Evolutionary conservation across 2,888 invertebrate species (phyloP), one percentile per base, ranked within the genome.

Genomic region (Eutolmus rufibarbis): DNA sequence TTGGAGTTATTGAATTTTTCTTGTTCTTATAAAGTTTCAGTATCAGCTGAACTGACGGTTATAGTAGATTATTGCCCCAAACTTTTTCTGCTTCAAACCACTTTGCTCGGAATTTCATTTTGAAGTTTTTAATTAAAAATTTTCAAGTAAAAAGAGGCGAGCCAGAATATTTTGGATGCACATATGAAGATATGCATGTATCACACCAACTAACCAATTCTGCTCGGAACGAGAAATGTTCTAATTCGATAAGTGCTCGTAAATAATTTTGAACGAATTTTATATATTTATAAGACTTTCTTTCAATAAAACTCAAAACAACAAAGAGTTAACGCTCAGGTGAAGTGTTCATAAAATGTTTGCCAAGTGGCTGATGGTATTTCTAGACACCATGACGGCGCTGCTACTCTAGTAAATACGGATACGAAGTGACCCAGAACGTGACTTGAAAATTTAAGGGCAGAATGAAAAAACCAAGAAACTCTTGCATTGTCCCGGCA

Each of bases 271-370:
- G 51, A 28, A 79, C 28, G 31, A 43, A 46, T 79, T 51, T 9
- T 28, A 28, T n/a, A 9, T 28, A 9, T 19, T 66, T 23, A 23
- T 23, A 23, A 57, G 19, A 23, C 4, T 57, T 19, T 19, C 8
- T 9, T 57, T 19, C 19, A 46, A 79, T 79, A 79, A 28, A 79
- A 79, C 16, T 46, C 40, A 77, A 46, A 37, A 34, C 19, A 23
- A 79, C 16, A 51, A 79, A 79, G n/a, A 79, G 79, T 79, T 46
- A 79, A 79, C 43, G 79, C 51, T 79, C 31, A 51, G 28, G 79
- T 79, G 31, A 79, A 79, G 31, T 79, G 79, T 28, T 79, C 79
- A 51, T 79, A 79, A 79, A 79, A 79, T 16, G 79, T 51, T 79
- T 79, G 34, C 79, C 79, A 79, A 79, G 79, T 51, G 9, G 66